phyloP scores from a whole-genome alignment of 2,888 invertebrate species.

The Drosophila mercatorum region DNA sequence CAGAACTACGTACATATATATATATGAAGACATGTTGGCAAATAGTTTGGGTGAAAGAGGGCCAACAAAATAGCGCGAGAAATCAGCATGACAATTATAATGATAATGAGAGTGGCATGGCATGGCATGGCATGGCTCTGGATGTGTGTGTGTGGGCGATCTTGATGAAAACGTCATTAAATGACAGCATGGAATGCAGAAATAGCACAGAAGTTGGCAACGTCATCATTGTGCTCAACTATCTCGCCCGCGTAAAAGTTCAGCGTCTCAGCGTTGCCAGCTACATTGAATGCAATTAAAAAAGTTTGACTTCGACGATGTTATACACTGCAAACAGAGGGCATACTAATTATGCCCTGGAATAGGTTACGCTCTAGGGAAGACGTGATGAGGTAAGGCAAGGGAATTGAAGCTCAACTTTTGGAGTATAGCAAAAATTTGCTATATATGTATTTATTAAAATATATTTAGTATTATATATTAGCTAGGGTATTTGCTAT shows the following conservation, averaged over 20 bases:
- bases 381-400: not conserved
- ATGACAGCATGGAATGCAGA: slow-evolving; percentile 58
- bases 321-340: slow-evolving; percentile 1
- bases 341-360: slow-evolving; percentile 1
- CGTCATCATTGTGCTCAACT: slow-evolving; percentile 40
- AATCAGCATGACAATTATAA: slow-evolving; percentile 79
- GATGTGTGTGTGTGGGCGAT: slow-evolving; percentile 8
- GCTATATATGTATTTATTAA: not conserved
- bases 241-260: slow-evolving; percentile 24
- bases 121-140: not conserved
- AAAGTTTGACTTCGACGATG: slow-evolving; percentile 57
- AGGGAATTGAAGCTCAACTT: not conserved
- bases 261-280: slow-evolving; percentile 49
- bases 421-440: not conserved
- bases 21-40: slow-evolving; percentile 52
- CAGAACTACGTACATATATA: not conserved
- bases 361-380: not conserved
- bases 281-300: slow-evolving; percentile 78
- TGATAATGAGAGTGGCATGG: slow-evolving; percentile 64
- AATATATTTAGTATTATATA: not conserved
- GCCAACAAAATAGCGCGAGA: slow-evolving; percentile 40
- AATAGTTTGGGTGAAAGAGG: slow-evolving; percentile 39
- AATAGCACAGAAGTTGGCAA: slow-evolving; percentile 41
- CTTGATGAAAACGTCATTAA: slow-evolving; percentile 75
- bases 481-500: not conserved